Percentiles rank a stretch among this genome's conserved stretches.
phyloP scores from a whole-genome alignment of 1,140 invertebrate genomes.

The Monochamus saltuarius region DNA sequence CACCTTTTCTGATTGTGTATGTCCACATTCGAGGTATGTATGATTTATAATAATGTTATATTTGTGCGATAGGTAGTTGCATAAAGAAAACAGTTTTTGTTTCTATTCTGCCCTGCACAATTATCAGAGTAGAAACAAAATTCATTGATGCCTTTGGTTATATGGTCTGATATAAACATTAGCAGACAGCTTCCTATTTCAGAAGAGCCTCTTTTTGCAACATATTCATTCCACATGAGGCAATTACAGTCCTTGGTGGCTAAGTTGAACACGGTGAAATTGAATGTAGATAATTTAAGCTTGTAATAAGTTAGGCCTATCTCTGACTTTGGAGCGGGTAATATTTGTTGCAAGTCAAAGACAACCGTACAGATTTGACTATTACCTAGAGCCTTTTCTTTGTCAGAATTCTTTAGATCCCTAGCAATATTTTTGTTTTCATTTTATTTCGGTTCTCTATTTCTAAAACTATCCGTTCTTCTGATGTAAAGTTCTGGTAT shows the following conservation, averaged over 20 bases:
- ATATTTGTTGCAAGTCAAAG: constrained; percentile 17
- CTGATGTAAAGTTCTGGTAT: no score
- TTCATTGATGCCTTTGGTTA: constrained; percentile 33
- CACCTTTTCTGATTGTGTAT: constrained; percentile 49
- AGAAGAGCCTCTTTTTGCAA: constrained; percentile 35
- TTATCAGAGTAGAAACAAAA: constrained; percentile 48
- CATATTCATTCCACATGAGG: constrained; percentile 39
- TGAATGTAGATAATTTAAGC: constrained; percentile 30
- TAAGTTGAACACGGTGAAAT: constrained; percentile 41
- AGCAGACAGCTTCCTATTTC: constrained; percentile 43
- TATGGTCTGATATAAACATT: constrained; percentile 29
- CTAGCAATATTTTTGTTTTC: constrained; percentile 11
- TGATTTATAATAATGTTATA: constrained; percentile 40
- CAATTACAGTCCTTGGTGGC: constrained; percentile 31
- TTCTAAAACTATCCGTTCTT: no score
- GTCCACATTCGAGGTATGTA: constrained; percentile 46
- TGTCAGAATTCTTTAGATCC: constrained; percentile 12
- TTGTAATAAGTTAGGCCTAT: constrained; percentile 24
- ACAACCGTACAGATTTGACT: constrained; percentile 5
- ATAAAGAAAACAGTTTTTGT: constrained; percentile 44
- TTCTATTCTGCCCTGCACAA: constrained; percentile 48
- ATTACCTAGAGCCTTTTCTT: constrained; percentile 2
- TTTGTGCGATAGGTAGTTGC: constrained; percentile 30
- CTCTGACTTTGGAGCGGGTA: constrained; percentile 10
- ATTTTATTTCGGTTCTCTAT: no score